Evolutionary conservation across 2,113 vertebrate genomes (phyloP), one percentile per base, ranked within the genome.

Genomic region (Datnioides undecimradiatus): DNA sequence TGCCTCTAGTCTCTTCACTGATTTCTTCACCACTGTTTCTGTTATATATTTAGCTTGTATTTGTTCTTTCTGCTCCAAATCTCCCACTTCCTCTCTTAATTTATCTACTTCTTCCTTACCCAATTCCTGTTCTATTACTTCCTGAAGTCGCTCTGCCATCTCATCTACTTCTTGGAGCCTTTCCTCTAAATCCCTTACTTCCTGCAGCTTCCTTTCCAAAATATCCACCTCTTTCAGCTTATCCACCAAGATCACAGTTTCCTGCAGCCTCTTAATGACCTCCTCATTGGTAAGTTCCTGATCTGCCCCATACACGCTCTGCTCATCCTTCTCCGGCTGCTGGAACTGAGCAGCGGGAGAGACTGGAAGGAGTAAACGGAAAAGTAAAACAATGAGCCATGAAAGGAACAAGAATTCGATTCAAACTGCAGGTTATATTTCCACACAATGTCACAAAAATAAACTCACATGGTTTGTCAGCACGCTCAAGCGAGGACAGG

Each of bases 111-210:
- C 88, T 19, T 92, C 90, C 49, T 88, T 84, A 11, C 90, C 89
- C 46, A 93, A 31, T 40, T 91, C 84, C 46, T 82, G 67, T 69
- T 91, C 90, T 52, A 89, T 80, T 8, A 76, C 82, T 17, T 71
- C 80, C 64, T 91, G 88, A 67, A 91, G 83, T 52, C 25, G 83
- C 14, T 78, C 87, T 34, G 87, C 76, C 27, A 85, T 69, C 45
- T 92, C 82, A 25, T 88, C 87, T 7, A 86, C 76, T 33, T 88
- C 91, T 57, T 89, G 74, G 5, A 92, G 88, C 29, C 87, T 86
- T 38, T 83, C 90, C 63, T 92, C 93, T 14, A 94, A 84, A 80
- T 80, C 68, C 63, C n/a, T 91, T 63, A 92, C 81, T 68, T 93
- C 85, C 40, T 31, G 92, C 25, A 92, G 73, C 58, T 48, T 88